Evolutionary conservation across 2,888 invertebrate species (phyloP).

Genomic region (Idaea aversata): DNA sequence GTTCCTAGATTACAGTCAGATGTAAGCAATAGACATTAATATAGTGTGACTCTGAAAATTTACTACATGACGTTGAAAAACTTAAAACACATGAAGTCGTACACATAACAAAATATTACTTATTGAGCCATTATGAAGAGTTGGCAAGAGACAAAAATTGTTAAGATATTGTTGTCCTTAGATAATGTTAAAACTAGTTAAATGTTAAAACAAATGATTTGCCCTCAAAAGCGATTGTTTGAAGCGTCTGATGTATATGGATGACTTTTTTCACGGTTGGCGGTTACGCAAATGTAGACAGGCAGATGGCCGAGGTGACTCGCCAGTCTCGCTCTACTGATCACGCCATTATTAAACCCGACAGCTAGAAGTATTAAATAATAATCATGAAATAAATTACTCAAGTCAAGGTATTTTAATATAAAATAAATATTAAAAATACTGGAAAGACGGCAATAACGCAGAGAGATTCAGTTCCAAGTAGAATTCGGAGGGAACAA

Average conservation of each 20-base stretch:
- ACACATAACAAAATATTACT: too few species aligned
- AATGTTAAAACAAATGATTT: conserved; percentile 37
- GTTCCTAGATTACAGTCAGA: neutral
- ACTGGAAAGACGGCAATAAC: conserved; percentile 14
- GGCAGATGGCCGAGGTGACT: conserved; percentile 39
- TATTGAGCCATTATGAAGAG: neutral
- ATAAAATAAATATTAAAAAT: neutral
- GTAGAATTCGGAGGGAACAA: conserved; percentile 14
- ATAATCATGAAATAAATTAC: conserved; percentile 13
- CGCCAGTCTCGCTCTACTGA: conserved; percentile 36
- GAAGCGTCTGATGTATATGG: conserved; percentile 42
- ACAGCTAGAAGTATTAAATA: conserved; percentile 29
- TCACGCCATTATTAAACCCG: conserved; percentile 35
- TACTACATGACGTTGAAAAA: neutral
- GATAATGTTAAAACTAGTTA: conserved; percentile 22
- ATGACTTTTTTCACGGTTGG: conserved; percentile 51
- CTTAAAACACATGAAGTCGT: neutral
- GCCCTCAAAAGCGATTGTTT: conserved; percentile 36
- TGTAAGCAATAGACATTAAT: neutral
- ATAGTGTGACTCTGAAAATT: neutral
- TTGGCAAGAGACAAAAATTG: neutral
- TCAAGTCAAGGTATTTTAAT: neutral
- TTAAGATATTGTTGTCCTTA: neutral
- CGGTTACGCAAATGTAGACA: conserved; percentile 42
- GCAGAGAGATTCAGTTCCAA: neutral